Evolutionary conservation across 2,113 vertebrate genomes (phyloP).

Genomic region (Eulacestoma nigropectus): DNA sequence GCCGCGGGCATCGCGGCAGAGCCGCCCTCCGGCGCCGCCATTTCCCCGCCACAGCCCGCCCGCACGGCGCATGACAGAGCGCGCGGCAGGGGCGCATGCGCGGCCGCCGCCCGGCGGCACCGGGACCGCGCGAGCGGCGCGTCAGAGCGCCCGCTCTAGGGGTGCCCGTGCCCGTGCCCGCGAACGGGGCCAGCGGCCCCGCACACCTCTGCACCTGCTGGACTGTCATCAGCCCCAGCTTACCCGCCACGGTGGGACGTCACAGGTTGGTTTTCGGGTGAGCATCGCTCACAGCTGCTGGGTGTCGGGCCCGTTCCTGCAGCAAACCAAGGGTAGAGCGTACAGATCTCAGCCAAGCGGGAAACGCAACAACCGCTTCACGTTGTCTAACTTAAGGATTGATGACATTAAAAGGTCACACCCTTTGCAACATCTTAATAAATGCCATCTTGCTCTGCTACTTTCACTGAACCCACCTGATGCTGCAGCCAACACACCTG

Average conservation of each 20-base stretch:
- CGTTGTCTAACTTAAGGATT: background rate
- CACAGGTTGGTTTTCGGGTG: background rate
- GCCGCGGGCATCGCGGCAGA: background rate
- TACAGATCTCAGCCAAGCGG: accelerated
- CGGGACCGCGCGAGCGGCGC: accelerated
- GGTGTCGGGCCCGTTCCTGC: accelerated
- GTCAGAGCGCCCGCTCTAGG: accelerated
- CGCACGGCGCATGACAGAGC: background rate
- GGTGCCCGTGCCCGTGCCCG: accelerated
- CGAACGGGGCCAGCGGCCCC: accelerated
- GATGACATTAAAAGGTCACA: background rate
- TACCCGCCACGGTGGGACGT: accelerated
- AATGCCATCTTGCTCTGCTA: background rate
- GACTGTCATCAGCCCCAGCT: accelerated
- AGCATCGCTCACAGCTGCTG: too few relatives aligned
- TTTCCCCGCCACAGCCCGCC: slow-evolving; percentile 64
- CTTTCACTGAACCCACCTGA: background rate
- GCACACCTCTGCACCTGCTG: accelerated
- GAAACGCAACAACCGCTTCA: background rate
- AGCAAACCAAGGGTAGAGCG: background rate
- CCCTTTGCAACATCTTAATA: background rate
- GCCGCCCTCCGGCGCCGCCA: slow-evolving; percentile 81
- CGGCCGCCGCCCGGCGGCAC: background rate
- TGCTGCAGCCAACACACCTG: background rate
- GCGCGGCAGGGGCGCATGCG: background rate